These are phyloP conservation scores for Avahi laniger DNA, from an alignment of 2,797 vertebrate genomes.

Conservation along the genomic window DNA sequence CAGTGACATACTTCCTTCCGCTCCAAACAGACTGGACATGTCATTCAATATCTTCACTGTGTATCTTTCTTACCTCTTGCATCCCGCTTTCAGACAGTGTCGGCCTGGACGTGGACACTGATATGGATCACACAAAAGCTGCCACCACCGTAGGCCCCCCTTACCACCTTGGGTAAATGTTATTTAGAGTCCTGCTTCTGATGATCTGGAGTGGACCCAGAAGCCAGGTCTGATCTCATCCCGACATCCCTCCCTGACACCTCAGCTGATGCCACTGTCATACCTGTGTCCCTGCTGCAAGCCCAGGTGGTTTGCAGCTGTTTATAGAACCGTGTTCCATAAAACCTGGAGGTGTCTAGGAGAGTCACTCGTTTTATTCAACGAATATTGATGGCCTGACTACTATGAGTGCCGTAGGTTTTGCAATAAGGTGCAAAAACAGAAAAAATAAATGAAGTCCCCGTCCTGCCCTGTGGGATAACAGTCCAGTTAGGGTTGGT, in stretches of 20 bases:
- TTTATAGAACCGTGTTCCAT: background rate
- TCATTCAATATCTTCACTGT: background rate
- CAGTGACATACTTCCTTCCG: background rate
- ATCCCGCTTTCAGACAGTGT: background rate
- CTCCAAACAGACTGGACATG: accelerated
- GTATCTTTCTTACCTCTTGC: background rate
- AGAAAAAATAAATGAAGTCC: background rate
- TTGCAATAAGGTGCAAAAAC: accelerated
- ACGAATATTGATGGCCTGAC: background rate
- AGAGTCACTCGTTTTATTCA: background rate
- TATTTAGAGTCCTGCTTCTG: background rate
- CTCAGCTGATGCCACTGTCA: accelerated
- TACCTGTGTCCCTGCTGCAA: background rate
- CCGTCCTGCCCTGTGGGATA: accelerated
- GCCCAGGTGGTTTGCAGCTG: background rate
- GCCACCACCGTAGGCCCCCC: no score
- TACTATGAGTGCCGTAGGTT: background rate
- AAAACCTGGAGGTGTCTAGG: background rate
- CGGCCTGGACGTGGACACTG: background rate
- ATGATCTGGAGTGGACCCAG: background rate
- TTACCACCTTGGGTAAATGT: accelerated
- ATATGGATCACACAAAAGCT: background rate
- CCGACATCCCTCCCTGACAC: background rate
- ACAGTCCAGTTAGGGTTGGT: no score
- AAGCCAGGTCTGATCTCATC: no score